Evolutionary conservation across 2,113 vertebrate genomes (phyloP).

Genomic region (Oreochromis niloticus): DNA sequence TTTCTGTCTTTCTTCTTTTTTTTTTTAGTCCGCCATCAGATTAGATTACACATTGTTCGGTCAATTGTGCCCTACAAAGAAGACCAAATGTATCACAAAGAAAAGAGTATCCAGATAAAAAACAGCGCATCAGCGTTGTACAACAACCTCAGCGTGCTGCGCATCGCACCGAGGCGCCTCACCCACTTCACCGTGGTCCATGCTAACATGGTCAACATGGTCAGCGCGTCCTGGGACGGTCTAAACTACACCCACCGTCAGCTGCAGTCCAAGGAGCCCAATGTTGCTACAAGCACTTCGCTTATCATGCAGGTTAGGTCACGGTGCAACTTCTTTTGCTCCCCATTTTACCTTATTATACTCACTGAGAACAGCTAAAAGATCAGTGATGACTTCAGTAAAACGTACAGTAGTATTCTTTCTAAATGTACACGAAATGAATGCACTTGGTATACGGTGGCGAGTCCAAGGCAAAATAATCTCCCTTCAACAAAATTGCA

Average conservation of each 20-base stretch:
- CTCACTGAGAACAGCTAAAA: not conserved
- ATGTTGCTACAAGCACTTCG: constrained; percentile 70
- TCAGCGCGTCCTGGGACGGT: constrained; percentile 79
- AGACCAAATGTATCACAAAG: constrained; percentile 79
- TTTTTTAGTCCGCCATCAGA: not conserved
- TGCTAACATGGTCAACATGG: constrained; percentile 80
- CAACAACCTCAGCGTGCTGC: constrained; percentile 88
- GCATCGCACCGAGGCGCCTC: constrained; percentile 68
- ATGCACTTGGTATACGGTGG: not conserved
- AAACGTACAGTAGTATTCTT: not conserved
- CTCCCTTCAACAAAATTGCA: not conserved
- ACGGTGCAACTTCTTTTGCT: not conserved
- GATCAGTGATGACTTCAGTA: not conserved
- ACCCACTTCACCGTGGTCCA: constrained; percentile 83
- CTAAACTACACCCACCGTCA: constrained; percentile 82
- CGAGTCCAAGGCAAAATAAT: not conserved
- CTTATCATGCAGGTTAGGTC: constrained; percentile 84
- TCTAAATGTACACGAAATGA: not conserved
- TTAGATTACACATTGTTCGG: not conserved
- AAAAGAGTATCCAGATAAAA: constrained; percentile 78
- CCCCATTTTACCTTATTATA: not conserved
- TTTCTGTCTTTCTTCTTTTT: not conserved
- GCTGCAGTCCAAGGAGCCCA: constrained; percentile 82
- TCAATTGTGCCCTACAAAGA: not conserved
- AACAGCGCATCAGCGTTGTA: constrained; percentile 83